Conservation (phyloP, 2,113 vertebrate genomes). For the Panthera leo region DNA sequence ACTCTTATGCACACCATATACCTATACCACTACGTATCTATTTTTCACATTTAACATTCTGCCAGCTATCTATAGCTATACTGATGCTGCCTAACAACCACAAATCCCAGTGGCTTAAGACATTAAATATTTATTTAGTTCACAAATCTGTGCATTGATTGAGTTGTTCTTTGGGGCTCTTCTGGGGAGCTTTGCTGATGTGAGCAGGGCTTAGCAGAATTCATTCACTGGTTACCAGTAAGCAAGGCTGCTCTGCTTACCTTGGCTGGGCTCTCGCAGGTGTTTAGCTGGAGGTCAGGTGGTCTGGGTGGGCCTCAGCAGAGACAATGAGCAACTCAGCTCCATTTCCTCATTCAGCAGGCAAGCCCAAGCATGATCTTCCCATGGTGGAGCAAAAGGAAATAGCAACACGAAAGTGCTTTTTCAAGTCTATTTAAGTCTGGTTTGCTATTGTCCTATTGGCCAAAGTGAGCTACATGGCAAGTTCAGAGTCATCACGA, state of each 20-base stretch:
- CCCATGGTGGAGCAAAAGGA: neutral
- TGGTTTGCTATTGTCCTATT: neutral
- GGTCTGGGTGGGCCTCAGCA: neutral
- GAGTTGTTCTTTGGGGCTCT: neutral
- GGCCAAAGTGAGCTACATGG: neutral
- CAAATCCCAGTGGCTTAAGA: neutral
- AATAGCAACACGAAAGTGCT: neutral
- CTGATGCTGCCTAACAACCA: neutral
- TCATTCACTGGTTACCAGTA: neutral
- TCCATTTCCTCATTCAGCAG: neutral
- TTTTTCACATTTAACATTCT: neutral
- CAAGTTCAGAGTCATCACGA: neutral
- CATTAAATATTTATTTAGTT: conserved; percentile 24
- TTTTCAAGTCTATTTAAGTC: neutral
- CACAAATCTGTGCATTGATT: neutral
- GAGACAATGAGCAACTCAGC: neutral
- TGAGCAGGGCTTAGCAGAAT: neutral
- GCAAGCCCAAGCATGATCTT: neutral
- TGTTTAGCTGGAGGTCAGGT: neutral
- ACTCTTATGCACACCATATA: neutral
- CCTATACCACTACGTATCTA: neutral
- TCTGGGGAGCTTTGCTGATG: neutral
- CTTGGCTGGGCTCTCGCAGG: neutral
- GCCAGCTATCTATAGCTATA: neutral
- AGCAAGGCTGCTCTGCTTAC: neutral